Base-by-base conservation (phyloP, 2,888 invertebrate genomes). In the Epicampocera succincta region DNA sequence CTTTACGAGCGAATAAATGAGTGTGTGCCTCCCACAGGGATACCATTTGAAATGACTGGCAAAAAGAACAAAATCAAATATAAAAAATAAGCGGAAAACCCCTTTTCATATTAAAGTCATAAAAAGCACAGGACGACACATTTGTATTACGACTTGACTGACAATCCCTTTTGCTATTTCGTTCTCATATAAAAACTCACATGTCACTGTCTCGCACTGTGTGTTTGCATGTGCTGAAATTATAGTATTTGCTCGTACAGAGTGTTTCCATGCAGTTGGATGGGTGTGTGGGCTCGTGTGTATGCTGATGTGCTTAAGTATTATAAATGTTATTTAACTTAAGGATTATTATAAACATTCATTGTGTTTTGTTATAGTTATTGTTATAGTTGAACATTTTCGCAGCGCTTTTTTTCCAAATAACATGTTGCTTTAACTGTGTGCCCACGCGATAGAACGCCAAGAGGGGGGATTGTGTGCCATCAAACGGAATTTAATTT, bases 301-400 rank as follows among this genome's bases (percentile, higher is more conserved):
- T 65, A 11, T 38, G 13, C 38, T 13, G 1, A 4, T 40, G 15
- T 11, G 12, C 12, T 33, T 58, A 46, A 71, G 69, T 4, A 58
- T 71, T 56, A 74, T 74, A 44, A 74, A 74, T 74, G 73, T 74
- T 73, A 74, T 74, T 74, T 74, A 74, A 74, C 65, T 73, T 74
- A 56, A 74, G 65, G 73, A 74, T 75, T 69, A 76, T 76, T 76
- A 68, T 61, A 52, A 54, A 54, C 69, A 76, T 76, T 69, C 25
- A 44, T 63, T 76, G 25, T 61, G 33, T 29, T 78, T 54, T 76
- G 66, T 72, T 73, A 73, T 66, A 38, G 78, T 78, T 78, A 72
- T 72, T 60, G 60, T 60, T 69, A 61, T 76, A 61, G 76, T 69
- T 69, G 21, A 76, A 54, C 69, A 76, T 58, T 69, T 76, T 76